A percentile compares a stretch with the other conserved stretches of the same genome.
Conservation (phyloP, 2,113 vertebrate species). For the Perca schrenkii region DNA sequence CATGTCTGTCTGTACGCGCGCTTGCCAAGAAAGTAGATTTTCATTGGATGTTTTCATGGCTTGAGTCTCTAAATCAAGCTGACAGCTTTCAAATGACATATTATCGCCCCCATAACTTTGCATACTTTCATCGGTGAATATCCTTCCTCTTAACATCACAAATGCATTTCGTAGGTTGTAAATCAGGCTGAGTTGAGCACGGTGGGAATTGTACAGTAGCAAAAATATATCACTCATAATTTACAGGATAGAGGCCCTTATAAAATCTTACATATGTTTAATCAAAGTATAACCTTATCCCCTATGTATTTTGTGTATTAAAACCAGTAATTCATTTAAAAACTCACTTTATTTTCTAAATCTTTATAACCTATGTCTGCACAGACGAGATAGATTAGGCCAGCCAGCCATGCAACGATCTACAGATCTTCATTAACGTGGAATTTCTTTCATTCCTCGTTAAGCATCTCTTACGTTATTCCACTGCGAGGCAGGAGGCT, state of each 20-base stretch:
- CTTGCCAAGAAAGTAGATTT: slow-evolving; percentile 69
- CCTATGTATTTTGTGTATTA: slow-evolving; percentile 15
- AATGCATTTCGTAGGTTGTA: slow-evolving; percentile 30
- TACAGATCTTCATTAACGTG: slow-evolving; percentile 55
- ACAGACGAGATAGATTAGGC: slow-evolving; percentile 36
- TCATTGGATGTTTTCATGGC: slow-evolving; percentile 55
- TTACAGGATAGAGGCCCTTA: background rate
- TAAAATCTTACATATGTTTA: slow-evolving; percentile 21
- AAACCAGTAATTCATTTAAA: slow-evolving; percentile 46
- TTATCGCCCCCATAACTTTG: slow-evolving; percentile 56
- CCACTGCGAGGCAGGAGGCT: background rate
- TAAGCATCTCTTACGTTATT: slow-evolving; percentile 34
- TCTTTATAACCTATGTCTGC: slow-evolving; percentile 42
- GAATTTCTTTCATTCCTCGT: slow-evolving; percentile 42
- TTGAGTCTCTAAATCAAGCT: slow-evolving; percentile 61
- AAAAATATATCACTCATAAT: slow-evolving; percentile 15
- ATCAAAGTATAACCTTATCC: slow-evolving; percentile 16
- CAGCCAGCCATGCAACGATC: slow-evolving; percentile 33
- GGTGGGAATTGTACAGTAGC: slow-evolving; percentile 31
- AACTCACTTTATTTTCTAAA: slow-evolving; percentile 45
- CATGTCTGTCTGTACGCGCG: slow-evolving; percentile 27
- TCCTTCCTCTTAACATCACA: slow-evolving; percentile 35
- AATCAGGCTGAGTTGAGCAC: slow-evolving; percentile 26
- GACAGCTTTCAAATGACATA: slow-evolving; percentile 64
- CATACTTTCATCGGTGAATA: slow-evolving; percentile 40